Evolutionary conservation across 2,888 invertebrate species (phyloP), one percentile per base, ranked within the genome.

Genomic region (Hypomecis atomaria): DNA sequence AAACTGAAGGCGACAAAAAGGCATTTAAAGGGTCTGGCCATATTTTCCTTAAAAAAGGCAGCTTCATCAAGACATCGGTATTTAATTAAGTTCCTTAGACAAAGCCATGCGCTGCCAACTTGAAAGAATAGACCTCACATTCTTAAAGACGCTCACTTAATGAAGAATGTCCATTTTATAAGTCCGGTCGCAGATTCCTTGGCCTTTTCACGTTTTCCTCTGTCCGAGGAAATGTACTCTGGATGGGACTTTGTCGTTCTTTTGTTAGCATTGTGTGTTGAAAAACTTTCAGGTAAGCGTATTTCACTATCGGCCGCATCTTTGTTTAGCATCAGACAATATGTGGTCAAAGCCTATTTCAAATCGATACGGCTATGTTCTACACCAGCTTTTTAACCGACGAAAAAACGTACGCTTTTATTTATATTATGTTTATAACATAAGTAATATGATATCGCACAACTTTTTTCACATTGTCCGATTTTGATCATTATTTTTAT

Each of bases 81-180:
- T 92, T 92, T 92, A 90, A 92, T 92, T 91, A 92, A 90, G 89
- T 82, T 81, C 83, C 81, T 79, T 60, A 61, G 65, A 65, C 65
- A 64, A 64, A 58, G 63, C 63, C 58, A 33, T 52, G 54, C 62
- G 63, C 43, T 40, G 57, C 62, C 47, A 77, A 72, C 74, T 78
- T 85, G 82, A 88, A 89, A 88, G 89, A 89, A 89, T 83, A 86
- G 89, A 86, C 76, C 82, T 78, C 83, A 86, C 90, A 91, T 91
- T 91, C 91, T 86, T 85, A 61, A 71, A 77, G 78, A 81, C 81
- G 77, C 68, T 65, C 82, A 84, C 88, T 88, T 87, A 86, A 87
- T 87, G 84, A 92, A 90, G 90, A 90, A 90, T 89, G 90, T 88
- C 87, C 88, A 88, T 89, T 90, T 89, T 84, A 85, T 81, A 83